These are phyloP conservation scores for Holothuria scabra DNA, from an alignment of 53 echinoderm and acorn worm species.

Conservation along the genomic window DNA sequence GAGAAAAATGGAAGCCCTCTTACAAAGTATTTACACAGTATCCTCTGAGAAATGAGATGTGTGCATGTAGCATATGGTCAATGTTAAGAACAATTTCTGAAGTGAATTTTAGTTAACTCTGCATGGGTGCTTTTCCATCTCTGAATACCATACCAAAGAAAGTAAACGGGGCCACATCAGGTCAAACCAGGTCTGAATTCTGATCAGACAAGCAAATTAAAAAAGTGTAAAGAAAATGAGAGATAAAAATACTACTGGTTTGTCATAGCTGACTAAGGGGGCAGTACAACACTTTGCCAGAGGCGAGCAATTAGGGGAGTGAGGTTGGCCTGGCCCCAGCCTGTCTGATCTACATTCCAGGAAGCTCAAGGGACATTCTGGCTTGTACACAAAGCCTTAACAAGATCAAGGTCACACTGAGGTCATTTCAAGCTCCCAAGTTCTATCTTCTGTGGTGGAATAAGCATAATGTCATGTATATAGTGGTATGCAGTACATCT, in stretches of 20 bases:
- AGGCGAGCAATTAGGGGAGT: conserved; percentile 49
- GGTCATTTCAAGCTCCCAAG: conserved; percentile 11
- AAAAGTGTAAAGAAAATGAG: conserved; percentile 1
- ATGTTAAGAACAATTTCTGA: too few species aligned
- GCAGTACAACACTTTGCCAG: conserved; percentile 31
- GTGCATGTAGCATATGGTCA: too few species aligned
- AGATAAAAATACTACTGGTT: conserved; percentile 12
- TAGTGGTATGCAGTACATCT: conserved; percentile 7
- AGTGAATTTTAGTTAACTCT: too few species aligned
- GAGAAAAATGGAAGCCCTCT: too few species aligned
- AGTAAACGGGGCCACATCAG: not conserved
- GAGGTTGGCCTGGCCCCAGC: conserved; percentile 47
- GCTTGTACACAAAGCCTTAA: conserved; percentile 52
- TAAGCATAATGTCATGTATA: not conserved
- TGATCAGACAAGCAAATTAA: conserved; percentile 1
- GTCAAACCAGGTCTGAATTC: conserved; percentile 7
- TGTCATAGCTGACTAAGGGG: conserved; percentile 18
- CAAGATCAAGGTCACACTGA: conserved; percentile 49
- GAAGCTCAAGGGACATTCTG: conserved; percentile 44
- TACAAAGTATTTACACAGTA: too few species aligned
- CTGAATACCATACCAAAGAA: too few species aligned
- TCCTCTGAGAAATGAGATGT: too few species aligned
- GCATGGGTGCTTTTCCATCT: too few species aligned
- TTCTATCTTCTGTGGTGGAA: not conserved
- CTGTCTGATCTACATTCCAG: conserved; percentile 43